phyloP scores from a whole-genome alignment of 2,797 vertebrate species.

The Neopelma chrysocephalum region DNA sequence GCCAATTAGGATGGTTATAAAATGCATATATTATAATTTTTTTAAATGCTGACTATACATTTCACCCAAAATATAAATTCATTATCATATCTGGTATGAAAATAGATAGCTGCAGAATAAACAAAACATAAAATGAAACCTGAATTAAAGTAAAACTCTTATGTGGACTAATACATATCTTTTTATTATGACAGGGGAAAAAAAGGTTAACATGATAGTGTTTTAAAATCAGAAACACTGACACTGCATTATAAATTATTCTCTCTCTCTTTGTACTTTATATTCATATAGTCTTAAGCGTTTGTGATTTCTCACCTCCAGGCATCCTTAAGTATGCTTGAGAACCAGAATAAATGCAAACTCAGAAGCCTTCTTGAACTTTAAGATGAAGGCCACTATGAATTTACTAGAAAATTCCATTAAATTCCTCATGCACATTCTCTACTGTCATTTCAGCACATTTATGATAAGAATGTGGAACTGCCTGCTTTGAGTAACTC shows the following conservation, averaged over 20 bases:
- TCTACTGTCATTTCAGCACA: slow-evolving; percentile 43
- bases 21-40: background rate
- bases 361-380: slow-evolving; percentile 8
- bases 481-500: background rate
- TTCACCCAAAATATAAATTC: background rate
- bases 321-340: slow-evolving; percentile 22
- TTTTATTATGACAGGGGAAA: background rate
- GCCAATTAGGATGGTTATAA: background rate
- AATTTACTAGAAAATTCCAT: slow-evolving; percentile 33
- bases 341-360: slow-evolving; percentile 42
- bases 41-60: background rate
- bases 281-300: slow-evolving; percentile 33
- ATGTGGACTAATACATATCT: background rate
- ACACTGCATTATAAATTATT: slow-evolving; percentile 51
- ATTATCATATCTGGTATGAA: background rate
- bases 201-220: background rate
- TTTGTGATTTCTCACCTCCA: slow-evolving; percentile 34
- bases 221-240: slow-evolving; percentile 55
- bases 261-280: background rate
- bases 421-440: slow-evolving; percentile 31
- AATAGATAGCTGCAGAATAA: background rate
- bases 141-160: background rate
- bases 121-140: background rate
- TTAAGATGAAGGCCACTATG: slow-evolving; percentile 54
- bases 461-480: slow-evolving; percentile 27